Evolutionary conservation across 92 coral and sea anemone genomes (phyloP), one percentile per base, ranked within the genome.

Genomic region (Epizoanthus ramosus): DNA sequence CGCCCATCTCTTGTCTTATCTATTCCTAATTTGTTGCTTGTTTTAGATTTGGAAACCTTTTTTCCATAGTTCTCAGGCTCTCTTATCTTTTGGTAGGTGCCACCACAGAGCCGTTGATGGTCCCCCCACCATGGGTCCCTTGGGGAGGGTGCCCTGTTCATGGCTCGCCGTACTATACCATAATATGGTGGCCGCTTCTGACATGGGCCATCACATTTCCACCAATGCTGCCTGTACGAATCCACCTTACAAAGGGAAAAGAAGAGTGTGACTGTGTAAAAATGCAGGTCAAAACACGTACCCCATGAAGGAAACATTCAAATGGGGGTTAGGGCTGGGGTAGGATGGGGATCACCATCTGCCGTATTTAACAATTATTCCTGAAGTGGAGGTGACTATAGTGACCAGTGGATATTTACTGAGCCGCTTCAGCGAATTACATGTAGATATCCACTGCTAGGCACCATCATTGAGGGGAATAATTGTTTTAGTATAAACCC

Each of bases 71-170:
- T 93, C 22, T 96, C 98, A 19, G 99, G 99, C 75, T 96, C 99
- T 80, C 81, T 94, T 25, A 96, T 82, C 79, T 96, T 96, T 63
- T 87, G 90, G 86, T 94, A 96, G n/a, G 90, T 86, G 35, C 99
- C 99, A 12, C 99, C 99, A 79, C 99, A 96, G 63, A 87, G 86
- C 2, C 95, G 75, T 73, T 96, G 92, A 71, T 96, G 99, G 81
- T 93, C 98, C 43, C 94, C 88, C 99, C 99, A 96, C 99, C 99
- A 96, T 0, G 95, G 88, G 71, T 96, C 99, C 75, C 97, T 82
- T 14, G 96, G 93, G 6, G 99, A 90, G 0, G 99, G 98, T 21
- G 98, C 97, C 75, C 99, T 79, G 87, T 96, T 96, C 99, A 96
- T 96, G 22, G 99, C 90, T 56, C 99, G 89, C 60, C 89, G 89